Base-by-base conservation (phyloP, 2,888 invertebrate species). In the Dyspetes luteomarginatus region DNA sequence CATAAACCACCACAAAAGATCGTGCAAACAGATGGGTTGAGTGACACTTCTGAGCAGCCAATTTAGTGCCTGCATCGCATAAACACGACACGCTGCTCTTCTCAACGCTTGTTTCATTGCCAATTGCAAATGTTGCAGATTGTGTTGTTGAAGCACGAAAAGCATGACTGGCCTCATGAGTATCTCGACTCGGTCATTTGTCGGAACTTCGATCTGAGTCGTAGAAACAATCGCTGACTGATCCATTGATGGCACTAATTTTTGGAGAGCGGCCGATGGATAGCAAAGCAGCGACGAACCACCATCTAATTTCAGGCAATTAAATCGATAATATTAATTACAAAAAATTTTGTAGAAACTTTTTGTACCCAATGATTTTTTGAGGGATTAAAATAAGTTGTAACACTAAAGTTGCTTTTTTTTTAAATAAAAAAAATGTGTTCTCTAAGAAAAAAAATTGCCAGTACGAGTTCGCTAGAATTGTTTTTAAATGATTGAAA, bases 1-100 rank as follows among this genome's bases (percentile, higher is more conserved):
- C 22, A 98, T 97, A 91, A 98, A 98, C 97, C 98, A 98, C 99
- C 99, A 99, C 91, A 99, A 94, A 7, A 99, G 94, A 92, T 99
- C 99, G 88, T 99, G 98, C 19, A 99, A 94, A 89, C 97, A 97
- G 3, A 96, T 95, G 2, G 98, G 96, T 90, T 98, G 98, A 0
- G 98, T 98, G 0, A 98, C 97, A 68, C 96, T 97, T 67, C 98
- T 94, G 56, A 99, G 93, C 22, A 99, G 93, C 99, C 99, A 99
- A 91, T 98, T 98, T 85, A 99, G 93, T 0, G 98, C 98, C 94
- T 98, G 97, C 94, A 98, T 95, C 0, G 98, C 97, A 92, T 97
- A 95, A 87, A 98, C 96, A 80, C 98, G 92, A 89, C 97, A 95
- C 41, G 96, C 96, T 64, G 96, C 96, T 74, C 96, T 95, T 26